Conservation (phyloP, 2,888 invertebrate genomes). For the Cheilosia impressa region DNA sequence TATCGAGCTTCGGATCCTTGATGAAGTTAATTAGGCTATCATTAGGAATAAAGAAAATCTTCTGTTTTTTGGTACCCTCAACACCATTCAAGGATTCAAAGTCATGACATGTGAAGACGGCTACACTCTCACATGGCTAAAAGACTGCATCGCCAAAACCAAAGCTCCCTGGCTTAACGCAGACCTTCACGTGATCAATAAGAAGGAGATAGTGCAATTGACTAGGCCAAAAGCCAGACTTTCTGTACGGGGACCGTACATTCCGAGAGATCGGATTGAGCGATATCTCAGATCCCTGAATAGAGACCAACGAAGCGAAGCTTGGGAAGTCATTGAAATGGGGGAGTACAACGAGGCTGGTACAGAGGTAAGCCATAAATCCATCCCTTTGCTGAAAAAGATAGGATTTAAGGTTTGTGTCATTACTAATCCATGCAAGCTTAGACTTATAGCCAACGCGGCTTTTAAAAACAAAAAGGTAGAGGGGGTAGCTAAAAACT, state of each 20-base stretch:
- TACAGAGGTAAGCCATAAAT: background rate
- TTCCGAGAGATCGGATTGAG: too few relatives aligned
- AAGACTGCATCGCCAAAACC: background rate
- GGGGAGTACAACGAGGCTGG: background rate
- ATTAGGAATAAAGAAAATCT: background rate
- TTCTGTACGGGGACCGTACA: background rate
- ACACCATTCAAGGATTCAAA: background rate
- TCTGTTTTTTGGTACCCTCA: background rate
- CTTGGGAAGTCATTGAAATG: too few relatives aligned
- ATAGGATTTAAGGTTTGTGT: background rate
- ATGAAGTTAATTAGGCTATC: background rate
- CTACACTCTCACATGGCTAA: background rate
- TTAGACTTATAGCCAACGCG: too few relatives aligned
- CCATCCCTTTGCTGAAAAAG: background rate
- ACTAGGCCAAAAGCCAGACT: too few relatives aligned
- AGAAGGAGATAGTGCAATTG: background rate
- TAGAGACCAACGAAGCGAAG: too few relatives aligned
- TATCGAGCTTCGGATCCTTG: background rate
- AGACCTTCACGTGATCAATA: background rate
- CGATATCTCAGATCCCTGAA: too few relatives aligned
- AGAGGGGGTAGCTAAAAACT: too few relatives aligned
- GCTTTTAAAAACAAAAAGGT: too few relatives aligned
- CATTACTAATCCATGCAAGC: too few relatives aligned
- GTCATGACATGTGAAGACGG: background rate
- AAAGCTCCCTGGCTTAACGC: background rate